Conservation (phyloP, 2,797 vertebrate genomes). For the Anisognathus igniventris region DNA sequence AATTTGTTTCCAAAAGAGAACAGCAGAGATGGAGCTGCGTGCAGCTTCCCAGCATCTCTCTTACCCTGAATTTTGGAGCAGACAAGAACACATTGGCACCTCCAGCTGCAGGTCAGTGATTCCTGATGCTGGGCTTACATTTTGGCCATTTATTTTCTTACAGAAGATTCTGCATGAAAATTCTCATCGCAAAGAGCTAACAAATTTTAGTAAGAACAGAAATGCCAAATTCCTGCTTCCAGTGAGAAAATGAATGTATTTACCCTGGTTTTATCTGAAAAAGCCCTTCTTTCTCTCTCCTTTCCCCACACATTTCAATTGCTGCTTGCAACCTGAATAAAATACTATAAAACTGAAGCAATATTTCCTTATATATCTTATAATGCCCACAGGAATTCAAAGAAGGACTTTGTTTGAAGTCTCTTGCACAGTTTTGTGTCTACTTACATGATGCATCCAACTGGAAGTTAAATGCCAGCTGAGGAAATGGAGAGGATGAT, state of each 20-base stretch:
- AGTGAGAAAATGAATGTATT: neutral
- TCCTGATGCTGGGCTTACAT: neutral
- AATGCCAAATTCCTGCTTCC: neutral
- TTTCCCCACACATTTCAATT: neutral
- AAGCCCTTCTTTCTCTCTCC: neutral
- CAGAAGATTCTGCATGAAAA: neutral
- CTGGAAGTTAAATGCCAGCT: neutral
- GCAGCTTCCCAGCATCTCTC: neutral
- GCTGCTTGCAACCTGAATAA: neutral
- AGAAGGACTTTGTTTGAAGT: neutral
- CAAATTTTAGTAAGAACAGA: neutral
- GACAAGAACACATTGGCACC: neutral
- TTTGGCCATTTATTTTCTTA: neutral
- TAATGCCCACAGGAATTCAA: neutral
- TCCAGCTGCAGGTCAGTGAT: fast-evolving
- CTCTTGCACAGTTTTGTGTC: neutral
- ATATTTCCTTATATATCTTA: too few relatives aligned
- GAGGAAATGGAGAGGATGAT: neutral
- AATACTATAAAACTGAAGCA: neutral
- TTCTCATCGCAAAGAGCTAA: neutral
- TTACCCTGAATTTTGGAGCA: neutral
- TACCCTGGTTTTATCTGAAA: neutral
- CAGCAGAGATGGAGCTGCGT: neutral
- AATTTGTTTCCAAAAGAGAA: neutral
- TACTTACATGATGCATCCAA: neutral